Percentiles rank a stretch among this genome's conserved stretches.
phyloP scores from a whole-genome alignment of 2,113 vertebrate genomes.

The Muscicapa adusta region DNA sequence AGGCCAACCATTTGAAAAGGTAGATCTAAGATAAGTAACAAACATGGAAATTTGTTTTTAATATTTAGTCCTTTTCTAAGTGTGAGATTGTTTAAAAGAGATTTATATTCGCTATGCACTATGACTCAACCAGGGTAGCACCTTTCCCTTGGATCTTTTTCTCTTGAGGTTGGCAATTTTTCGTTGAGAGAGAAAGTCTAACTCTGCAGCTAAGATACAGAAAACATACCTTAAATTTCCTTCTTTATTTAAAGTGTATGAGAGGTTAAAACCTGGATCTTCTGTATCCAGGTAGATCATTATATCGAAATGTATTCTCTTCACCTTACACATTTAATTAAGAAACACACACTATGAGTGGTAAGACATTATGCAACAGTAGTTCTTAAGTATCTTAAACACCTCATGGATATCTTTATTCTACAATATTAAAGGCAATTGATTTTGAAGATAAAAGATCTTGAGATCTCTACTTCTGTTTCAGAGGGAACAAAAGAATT shows the following conservation, averaged over 20 bases:
- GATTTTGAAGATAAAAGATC: background rate
- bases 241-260: background rate
- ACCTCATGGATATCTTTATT: background rate
- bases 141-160: background rate
- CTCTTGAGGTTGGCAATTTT: background rate
- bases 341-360: background rate
- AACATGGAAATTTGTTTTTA: conserved; percentile 15
- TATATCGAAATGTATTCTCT: background rate
- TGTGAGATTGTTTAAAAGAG: background rate
- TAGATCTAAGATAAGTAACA: background rate
- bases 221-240: background rate
- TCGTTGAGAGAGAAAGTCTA: background rate
- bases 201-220: background rate
- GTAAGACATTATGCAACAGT: background rate
- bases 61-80: background rate
- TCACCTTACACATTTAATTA: background rate
- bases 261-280: background rate
- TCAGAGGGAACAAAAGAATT: background rate
- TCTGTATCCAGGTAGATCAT: background rate
- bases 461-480: background rate
- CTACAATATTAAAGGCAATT: background rate
- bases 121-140: background rate
- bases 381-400: background rate
- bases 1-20: background rate
- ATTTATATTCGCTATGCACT: background rate